A percentile compares a stretch with the other conserved stretches of the same genome.
Conservation (phyloP, 2,797 vertebrate species). For the Pogonophryne albipinna region DNA sequence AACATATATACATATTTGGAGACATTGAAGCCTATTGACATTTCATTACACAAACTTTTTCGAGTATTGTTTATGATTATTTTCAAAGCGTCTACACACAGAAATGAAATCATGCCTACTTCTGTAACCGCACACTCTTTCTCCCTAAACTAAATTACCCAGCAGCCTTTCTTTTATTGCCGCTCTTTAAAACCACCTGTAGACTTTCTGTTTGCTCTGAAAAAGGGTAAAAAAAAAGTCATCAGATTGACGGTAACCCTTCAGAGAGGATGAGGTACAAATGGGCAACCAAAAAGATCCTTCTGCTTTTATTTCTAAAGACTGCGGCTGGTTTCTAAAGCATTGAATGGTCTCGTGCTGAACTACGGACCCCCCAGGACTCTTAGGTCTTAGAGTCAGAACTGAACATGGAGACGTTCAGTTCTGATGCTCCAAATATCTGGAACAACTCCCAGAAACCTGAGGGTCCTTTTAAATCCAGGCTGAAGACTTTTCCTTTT, state of each 20-base stretch:
- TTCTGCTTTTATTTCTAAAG: no score
- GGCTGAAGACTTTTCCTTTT: no score
- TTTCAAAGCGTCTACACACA: background rate
- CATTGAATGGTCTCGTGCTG: no score
- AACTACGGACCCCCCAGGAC: no score
- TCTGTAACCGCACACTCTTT: background rate
- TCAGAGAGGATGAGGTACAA: constrained; percentile 1
- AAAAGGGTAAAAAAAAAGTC: background rate
- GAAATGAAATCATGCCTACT: background rate
- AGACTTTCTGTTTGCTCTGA: background rate
- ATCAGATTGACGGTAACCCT: background rate
- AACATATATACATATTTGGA: no score
- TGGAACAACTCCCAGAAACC: no score
- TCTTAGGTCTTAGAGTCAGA: no score
- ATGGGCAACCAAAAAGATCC: background rate
- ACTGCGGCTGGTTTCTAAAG: no score
- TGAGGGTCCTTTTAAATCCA: no score
- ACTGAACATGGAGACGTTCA: no score
- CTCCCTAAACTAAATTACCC: background rate
- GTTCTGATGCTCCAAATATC: no score
- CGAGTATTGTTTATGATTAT: background rate
- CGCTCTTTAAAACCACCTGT: background rate
- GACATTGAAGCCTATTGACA: no score
- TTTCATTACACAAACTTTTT: background rate
- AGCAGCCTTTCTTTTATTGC: background rate